Conservation (phyloP, 2,797 vertebrate genomes). For the Rhinoraja longicauda region DNA sequence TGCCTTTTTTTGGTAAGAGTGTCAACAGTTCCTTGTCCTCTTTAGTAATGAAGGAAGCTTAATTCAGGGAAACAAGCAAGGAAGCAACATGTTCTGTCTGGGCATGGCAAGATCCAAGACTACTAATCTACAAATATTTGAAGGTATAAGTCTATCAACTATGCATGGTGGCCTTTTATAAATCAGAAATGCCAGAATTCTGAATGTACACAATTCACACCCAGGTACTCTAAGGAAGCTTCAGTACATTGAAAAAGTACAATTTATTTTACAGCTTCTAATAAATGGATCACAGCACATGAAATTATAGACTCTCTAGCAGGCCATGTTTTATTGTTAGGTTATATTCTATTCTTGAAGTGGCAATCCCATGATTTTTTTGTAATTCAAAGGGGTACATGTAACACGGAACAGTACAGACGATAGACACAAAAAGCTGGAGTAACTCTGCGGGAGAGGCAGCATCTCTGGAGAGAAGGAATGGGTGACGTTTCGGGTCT, state of each 20-base stretch:
- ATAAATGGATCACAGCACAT: not conserved
- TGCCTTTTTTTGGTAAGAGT: too few relatives aligned
- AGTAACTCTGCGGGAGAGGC: too few relatives aligned
- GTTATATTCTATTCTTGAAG: slow-evolving; percentile 3
- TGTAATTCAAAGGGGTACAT: not conserved
- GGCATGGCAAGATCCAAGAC: not conserved
- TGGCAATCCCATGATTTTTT: not conserved
- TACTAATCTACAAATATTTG: not conserved
- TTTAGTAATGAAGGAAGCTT: not conserved
- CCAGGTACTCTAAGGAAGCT: not conserved
- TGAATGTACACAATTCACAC: not conserved
- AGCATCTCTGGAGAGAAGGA: too few relatives aligned
- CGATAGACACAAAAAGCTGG: too few relatives aligned
- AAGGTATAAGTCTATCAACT: not conserved
- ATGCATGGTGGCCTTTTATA: not conserved
- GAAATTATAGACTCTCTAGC: not conserved
- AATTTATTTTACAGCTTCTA: not conserved
- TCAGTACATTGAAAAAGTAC: not conserved
- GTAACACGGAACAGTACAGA: too few relatives aligned
- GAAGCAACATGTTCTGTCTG: not conserved
- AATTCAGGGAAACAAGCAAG: not conserved
- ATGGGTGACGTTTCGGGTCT: too few relatives aligned
- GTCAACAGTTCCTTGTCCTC: too few relatives aligned
- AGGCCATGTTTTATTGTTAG: not conserved
- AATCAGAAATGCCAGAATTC: not conserved